A percentile compares a stretch with the other conserved stretches of the same genome.
Conservation (phyloP, 2,888 invertebrate genomes). For the Tipula lateralis region DNA sequence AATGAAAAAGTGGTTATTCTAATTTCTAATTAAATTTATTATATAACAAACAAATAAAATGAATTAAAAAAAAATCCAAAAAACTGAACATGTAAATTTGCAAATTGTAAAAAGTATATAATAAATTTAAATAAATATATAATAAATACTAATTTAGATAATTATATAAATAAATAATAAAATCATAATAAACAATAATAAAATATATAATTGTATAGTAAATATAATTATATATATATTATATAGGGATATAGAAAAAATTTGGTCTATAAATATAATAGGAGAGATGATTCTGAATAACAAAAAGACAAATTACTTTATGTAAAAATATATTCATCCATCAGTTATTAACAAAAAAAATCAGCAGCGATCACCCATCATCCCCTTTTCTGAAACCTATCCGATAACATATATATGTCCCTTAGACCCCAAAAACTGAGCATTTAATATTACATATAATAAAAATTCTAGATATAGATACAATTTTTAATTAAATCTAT, state of each 20-base stretch:
- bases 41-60: neutral
- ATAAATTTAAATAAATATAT: neutral
- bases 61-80: neutral
- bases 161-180: neutral
- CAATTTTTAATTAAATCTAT: neutral
- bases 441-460: neutral
- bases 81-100: neutral
- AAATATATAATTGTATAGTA: neutral
- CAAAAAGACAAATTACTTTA: neutral
- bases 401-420: neutral
- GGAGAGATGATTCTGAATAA: conserved; percentile 24
- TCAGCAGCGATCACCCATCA: neutral
- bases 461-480: neutral
- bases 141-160: neutral
- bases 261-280: conserved; percentile 14
- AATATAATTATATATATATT: neutral
- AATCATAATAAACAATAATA: neutral
- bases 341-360: neutral
- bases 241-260: neutral
- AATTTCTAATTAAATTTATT: conserved; percentile 19
- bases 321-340: neutral
- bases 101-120: neutral
- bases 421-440: neutral
- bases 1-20: conserved; percentile 19
- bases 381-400: neutral